Evolutionary conservation across 2,797 vertebrate genomes (phyloP), one percentile per base, ranked within the genome.

Genomic region (Pyrrhura leucotis): DNA sequence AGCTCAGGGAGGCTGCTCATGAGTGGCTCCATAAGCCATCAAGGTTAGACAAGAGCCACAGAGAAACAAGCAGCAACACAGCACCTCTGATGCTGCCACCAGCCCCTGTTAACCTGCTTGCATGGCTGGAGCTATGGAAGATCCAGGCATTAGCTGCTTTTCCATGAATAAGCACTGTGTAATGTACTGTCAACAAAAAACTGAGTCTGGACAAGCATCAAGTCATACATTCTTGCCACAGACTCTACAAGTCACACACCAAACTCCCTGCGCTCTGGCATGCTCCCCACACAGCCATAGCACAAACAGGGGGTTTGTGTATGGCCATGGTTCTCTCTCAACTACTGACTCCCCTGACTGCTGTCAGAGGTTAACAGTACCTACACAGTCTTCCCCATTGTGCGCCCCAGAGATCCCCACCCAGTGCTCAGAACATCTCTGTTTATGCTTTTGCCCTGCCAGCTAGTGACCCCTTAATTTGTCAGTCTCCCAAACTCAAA

Each of bases 1-100:
- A 0, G 3, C n/a, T 74, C n/a, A 35, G 21, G 26, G 22, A 90
- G 7, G 29, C 0, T 73, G 58, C 28, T 18, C 1, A 0, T 4
- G 16, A 73, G 61, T 12, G 16, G 29, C 13, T 85, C 85, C 47
- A 66, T 71, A 42, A 88, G 76, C 21, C 47, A 17, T 10, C 4
- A 18, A 48, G 21, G 66, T 58, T 65, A 77, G 31, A 28, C 16
- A 76, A 28, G 37, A 75, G 68, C 28, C 39, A 67, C 35, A 51
- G 37, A 45, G 63, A 62, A 90, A 73, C 10, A 68, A 82, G 9
- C 25, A 75, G 59, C 72, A 85, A 65, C 35, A 89, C 25, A 47
- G 69, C 82, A 42, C 42, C 76, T 54, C 63, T 58, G 23, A 9
- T 37, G n/a, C 61, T 94, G 86, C 19, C 9, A 2, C n/a, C 26